phyloP scores from a whole-genome alignment of 2,113 vertebrate genomes.

The Amazona guildingii region DNA sequence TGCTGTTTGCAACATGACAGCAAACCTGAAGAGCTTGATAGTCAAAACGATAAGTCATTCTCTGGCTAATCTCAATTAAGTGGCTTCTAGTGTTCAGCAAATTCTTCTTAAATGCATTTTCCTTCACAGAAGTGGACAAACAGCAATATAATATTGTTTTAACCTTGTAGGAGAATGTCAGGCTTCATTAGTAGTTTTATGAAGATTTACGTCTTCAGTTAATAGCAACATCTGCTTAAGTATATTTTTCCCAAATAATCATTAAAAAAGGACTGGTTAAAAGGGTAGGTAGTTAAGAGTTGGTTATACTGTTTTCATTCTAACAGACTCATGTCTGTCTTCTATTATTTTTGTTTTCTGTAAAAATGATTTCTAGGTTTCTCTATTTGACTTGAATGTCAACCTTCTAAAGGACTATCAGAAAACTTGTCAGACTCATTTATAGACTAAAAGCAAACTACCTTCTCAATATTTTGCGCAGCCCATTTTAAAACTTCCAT shows the following conservation, averaged over 20 bases:
- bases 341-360: neutral
- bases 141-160: neutral
- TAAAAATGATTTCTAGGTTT: neutral
- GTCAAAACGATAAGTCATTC: neutral
- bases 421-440: neutral
- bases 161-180: slow-evolving; percentile 28
- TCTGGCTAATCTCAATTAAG: neutral
- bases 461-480: neutral
- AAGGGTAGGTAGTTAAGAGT: neutral
- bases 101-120: slow-evolving; percentile 7
- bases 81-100: neutral
- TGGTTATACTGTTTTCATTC: neutral
- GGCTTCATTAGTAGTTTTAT: slow-evolving; percentile 24
- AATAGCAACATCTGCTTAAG: slow-evolving; percentile 5
- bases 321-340: neutral
- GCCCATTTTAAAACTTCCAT: neutral
- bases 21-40: neutral
- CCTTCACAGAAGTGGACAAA: neutral
- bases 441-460: neutral
- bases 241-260: neutral
- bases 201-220: slow-evolving; percentile 2
- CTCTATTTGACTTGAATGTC: neutral
- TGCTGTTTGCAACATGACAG: neutral
- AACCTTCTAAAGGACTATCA: neutral
- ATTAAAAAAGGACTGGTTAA: neutral